Percentiles rank a stretch among this genome's conserved stretches.
phyloP scores from a whole-genome alignment of 2,113 vertebrate species.

The Petroica traversi region DNA sequence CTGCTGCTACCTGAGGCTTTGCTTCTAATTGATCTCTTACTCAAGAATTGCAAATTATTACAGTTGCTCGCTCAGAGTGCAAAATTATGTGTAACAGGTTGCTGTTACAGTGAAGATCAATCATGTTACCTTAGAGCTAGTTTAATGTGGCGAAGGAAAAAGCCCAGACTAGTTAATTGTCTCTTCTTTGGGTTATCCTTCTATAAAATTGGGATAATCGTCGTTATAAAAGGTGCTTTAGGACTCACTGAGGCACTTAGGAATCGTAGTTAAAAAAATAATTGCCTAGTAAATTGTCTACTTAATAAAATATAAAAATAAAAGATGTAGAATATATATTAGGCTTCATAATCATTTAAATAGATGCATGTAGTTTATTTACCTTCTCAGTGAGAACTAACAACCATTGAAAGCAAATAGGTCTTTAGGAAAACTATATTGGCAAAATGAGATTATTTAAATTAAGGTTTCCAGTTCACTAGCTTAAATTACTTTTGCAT shows the following conservation, averaged over 20 bases:
- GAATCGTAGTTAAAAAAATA: background rate
- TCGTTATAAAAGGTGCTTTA: background rate
- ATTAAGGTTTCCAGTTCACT: constrained; percentile 22
- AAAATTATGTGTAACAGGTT: background rate
- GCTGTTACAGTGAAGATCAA: background rate
- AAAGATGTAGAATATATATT: background rate
- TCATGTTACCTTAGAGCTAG: background rate
- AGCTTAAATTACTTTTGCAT: constrained; percentile 20
- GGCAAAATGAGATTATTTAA: constrained; percentile 33
- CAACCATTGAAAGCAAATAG: background rate
- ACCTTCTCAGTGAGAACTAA: background rate
- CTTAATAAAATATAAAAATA: constrained; percentile 38
- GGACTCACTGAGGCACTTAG: background rate
- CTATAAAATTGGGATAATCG: background rate
- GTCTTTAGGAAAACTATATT: background rate
- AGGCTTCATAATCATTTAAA: background rate
- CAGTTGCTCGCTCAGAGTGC: background rate
- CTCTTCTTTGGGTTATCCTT: background rate
- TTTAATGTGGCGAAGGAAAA: background rate
- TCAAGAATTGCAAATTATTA: background rate
- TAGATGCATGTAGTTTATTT: constrained; percentile 18
- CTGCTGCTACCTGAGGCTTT: background rate
- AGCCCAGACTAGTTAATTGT: background rate
- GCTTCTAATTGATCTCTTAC: background rate
- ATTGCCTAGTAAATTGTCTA: constrained; percentile 20